Percentiles rank a stretch among this genome's conserved stretches.
Conservation (phyloP, 1,140 invertebrate genomes). For the Zophobas morio region DNA sequence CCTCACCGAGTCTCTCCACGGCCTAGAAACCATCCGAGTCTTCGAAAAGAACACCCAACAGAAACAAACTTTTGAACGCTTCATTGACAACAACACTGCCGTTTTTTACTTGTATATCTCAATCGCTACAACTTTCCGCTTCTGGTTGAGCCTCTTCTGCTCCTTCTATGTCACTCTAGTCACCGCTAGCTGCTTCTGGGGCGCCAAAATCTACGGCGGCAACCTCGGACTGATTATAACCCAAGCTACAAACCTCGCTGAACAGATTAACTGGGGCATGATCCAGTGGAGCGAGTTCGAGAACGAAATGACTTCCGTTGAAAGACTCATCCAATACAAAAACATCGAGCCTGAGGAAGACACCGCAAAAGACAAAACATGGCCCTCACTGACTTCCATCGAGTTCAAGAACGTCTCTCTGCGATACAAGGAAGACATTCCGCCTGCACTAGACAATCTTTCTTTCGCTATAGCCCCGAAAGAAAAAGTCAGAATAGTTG, state of each 20-base stretch:
- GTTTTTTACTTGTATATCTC: constrained; percentile 78
- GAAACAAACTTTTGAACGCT: constrained; percentile 65
- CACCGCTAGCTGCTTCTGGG: constrained; percentile 77
- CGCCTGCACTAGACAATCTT: constrained; percentile 72
- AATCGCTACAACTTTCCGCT: constrained; percentile 80
- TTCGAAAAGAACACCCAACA: constrained; percentile 81
- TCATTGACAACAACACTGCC: constrained; percentile 76
- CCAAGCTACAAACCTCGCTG: constrained; percentile 72
- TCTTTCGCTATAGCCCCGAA: constrained; percentile 71
- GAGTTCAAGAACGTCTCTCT: constrained; percentile 74
- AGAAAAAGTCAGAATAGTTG: constrained; percentile 82
- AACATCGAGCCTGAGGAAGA: constrained; percentile 57
- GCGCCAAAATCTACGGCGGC: constrained; percentile 61
- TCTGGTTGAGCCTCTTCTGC: constrained; percentile 85
- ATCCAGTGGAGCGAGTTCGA: constrained; percentile 83
- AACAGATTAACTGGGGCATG: constrained; percentile 82
- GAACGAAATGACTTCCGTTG: constrained; percentile 79
- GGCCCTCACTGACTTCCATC: constrained; percentile 81
- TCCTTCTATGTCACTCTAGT: constrained; percentile 81
- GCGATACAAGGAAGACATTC: constrained; percentile 68
- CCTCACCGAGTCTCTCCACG: constrained; percentile 89
- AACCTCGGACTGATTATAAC: constrained; percentile 74
- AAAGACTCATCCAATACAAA: constrained; percentile 70
- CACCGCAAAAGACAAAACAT: constrained; percentile 75
- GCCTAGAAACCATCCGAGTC: constrained; percentile 91